Percentiles rank a stretch among this genome's conserved stretches.
phyloP scores from a whole-genome alignment of 2,888 invertebrate genomes.

The Amblyjoppa proteus region DNA sequence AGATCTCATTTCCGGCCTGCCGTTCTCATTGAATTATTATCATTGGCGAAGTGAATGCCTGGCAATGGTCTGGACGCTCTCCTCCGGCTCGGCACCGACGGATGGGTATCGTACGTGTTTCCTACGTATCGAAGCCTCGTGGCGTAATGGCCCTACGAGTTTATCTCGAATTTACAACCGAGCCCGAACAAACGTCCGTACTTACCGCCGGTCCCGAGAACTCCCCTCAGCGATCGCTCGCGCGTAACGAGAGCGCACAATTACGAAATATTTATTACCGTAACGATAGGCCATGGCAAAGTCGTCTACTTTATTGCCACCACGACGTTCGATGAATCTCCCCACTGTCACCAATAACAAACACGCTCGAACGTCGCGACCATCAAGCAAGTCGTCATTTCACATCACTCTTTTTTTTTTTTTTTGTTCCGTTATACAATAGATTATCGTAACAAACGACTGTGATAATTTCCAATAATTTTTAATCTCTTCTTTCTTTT shows the following conservation, averaged over 20 bases:
- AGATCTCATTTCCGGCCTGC: constrained; percentile 50
- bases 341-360: constrained; percentile 36
- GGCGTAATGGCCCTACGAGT: neutral
- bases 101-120: constrained; percentile 8
- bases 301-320: neutral
- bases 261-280: constrained; percentile 58
- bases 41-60: constrained; percentile 32
- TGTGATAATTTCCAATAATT: neutral
- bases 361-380: neutral
- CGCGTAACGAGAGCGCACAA: constrained; percentile 27
- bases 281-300: constrained; percentile 59
- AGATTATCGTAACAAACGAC: too few species aligned
- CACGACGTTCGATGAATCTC: neutral
- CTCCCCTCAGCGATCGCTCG: constrained; percentile 28
- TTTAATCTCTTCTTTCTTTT: neutral
- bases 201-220: neutral
- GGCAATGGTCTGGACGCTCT: constrained; percentile 26
- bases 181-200: neutral
- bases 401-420: constrained; percentile 4
- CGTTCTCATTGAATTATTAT: constrained; percentile 60
- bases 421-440: too few species aligned
- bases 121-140: constrained; percentile 19
- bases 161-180: constrained; percentile 39
- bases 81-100: constrained; percentile 25
- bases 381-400: neutral